These are phyloP conservation scores for Heterodera schachtii DNA, from an alignment of 1,140 invertebrate genomes.

Conservation along the genomic window DNA sequence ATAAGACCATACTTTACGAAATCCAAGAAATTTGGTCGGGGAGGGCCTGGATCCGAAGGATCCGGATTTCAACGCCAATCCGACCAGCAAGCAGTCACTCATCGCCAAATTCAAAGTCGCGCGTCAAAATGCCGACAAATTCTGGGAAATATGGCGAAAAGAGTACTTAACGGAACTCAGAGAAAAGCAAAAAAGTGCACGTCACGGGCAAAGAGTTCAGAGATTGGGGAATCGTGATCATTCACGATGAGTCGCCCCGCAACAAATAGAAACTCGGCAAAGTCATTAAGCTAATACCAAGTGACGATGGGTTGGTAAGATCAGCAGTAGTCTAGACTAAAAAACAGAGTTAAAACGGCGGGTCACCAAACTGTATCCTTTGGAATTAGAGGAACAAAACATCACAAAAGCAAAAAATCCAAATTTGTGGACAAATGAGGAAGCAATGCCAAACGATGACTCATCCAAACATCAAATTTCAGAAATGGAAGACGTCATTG, in stretches of 20 bases:
- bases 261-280: background rate
- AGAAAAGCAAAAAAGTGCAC: too few species aligned
- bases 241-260: background rate
- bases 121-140: too few species aligned
- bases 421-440: background rate
- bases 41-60: too few species aligned
- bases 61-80: too few species aligned
- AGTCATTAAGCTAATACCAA: background rate
- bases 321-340: background rate
- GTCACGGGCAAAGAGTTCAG: background rate
- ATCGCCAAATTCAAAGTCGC: too few species aligned
- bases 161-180: too few species aligned
- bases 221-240: background rate
- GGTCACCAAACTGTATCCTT: background rate
- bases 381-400: background rate
- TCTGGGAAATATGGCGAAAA: too few species aligned
- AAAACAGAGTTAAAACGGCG: background rate
- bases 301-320: background rate
- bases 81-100: too few species aligned
- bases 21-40: too few species aligned
- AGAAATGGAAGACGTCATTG: background rate
- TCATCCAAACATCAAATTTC: background rate
- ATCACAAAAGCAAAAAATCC: background rate
- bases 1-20: too few species aligned
- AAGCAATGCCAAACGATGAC: background rate